phyloP scores from a whole-genome alignment of 1,140 invertebrate genomes.

The Formica selysi region DNA sequence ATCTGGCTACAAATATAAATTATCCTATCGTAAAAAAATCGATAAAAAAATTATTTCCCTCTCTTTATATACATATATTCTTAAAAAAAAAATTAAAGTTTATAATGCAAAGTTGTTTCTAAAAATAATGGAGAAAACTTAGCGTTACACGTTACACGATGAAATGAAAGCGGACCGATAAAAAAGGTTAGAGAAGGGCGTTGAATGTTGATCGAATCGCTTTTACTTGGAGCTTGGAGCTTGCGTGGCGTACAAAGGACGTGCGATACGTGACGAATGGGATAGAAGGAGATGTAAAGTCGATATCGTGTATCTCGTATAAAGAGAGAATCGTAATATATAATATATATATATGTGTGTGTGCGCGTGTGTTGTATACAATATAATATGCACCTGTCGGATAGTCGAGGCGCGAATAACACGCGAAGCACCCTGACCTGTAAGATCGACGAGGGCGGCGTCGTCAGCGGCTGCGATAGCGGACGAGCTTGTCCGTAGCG shows the following conservation, averaged over 20 bases:
- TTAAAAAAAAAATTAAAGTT: background rate
- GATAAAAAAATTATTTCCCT: background rate
- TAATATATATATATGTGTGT: too few species aligned
- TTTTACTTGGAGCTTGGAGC: slow-evolving; percentile 34
- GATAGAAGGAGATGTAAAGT: background rate
- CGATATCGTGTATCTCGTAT: too few species aligned
- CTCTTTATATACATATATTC: too few species aligned
- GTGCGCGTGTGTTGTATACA: too few species aligned
- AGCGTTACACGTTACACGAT: background rate
- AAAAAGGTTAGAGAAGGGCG: background rate
- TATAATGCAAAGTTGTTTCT: background rate
- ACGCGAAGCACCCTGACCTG: slow-evolving; percentile 72
- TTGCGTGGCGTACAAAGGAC: slow-evolving; percentile 8
- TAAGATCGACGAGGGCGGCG: slow-evolving; percentile 58
- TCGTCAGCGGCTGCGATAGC: slow-evolving; percentile 24
- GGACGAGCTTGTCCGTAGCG: slow-evolving; percentile 78
- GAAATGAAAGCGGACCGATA: background rate
- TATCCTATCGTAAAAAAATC: background rate
- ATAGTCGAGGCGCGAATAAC: slow-evolving; percentile 76
- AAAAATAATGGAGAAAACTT: background rate
- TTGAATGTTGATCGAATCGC: background rate
- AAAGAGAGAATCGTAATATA: too few species aligned
- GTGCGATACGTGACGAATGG: slow-evolving; percentile 22
- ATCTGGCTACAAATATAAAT: background rate
- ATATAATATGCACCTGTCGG: slow-evolving; percentile 79